Evolutionary conservation across 2,113 vertebrate genomes (phyloP).

Genomic region (Embiotoca jacksoni): DNA sequence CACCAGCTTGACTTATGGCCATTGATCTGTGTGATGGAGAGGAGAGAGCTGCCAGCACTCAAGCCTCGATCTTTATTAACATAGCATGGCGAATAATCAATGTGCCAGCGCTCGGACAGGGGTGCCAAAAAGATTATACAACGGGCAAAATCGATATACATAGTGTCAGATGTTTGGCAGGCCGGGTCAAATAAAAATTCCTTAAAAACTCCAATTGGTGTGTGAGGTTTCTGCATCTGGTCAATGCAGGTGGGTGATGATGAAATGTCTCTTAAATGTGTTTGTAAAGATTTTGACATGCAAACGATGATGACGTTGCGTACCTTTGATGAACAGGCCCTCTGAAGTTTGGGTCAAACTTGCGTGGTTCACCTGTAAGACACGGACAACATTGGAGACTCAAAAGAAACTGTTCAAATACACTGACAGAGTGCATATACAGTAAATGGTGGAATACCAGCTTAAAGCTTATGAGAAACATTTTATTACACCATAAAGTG

Average conservation of each 20-base stretch:
- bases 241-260: background rate
- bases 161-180: conserved; percentile 16
- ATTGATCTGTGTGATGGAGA: conserved; percentile 68
- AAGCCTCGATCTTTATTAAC: conserved; percentile 66
- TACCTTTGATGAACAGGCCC: conserved; percentile 94
- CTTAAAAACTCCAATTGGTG: background rate
- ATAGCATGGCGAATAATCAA: conserved; percentile 69
- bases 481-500: conserved; percentile 2
- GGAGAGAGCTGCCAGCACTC: conserved; percentile 48
- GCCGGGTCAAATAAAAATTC: conserved; percentile 2
- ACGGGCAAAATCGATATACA: conserved; percentile 38
- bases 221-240: background rate
- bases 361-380: conserved; percentile 92
- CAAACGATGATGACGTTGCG: background rate
- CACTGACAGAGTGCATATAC: background rate
- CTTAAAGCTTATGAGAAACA: background rate
- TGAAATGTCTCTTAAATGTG: background rate
- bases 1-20: conserved; percentile 69
- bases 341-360: conserved; percentile 93
- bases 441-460: background rate
- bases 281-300: background rate
- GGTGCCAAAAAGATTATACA: conserved; percentile 47
- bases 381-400: conserved; percentile 29
- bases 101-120: conserved; percentile 39
- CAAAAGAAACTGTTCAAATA: background rate